Evolutionary conservation across 2,113 vertebrate species (phyloP), one percentile per base, ranked within the genome.

Genomic region (Pterophyllum scalare): DNA sequence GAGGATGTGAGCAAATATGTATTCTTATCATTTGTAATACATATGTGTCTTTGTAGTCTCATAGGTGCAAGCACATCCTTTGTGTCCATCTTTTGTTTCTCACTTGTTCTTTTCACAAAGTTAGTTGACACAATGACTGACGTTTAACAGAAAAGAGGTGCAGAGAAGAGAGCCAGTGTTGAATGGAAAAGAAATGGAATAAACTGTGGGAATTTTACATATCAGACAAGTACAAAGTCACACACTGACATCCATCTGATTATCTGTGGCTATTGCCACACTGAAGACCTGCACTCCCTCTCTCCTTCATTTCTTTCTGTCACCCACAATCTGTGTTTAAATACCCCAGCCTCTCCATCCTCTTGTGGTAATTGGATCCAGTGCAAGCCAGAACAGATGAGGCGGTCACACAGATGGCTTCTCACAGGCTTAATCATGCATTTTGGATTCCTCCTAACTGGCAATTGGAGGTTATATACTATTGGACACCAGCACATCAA

Each of bases 371-470:
- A 93, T 67, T 89, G 80, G 61, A 85, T 83, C 20, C 38, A 80
- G 38, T 12, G 7, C 2, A 1, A 77, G 13, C 4, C 58, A 17
- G 72, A 59, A 83, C 61, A 3, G 74, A 85, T 54, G 40, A 83
- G 61, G 38, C 10, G 6, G 54, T 81, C 46, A 62, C 31, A 84
- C 60, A 74, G n/a, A 70, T 22, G 72, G 59, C 76, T 85, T 79
- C 58, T 74, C 65, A 57, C 59, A 46, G 52, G 76, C 59, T 67
- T 84, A 88, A 84, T 82, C 20, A 59, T 76, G 59, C 70, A 52
- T 83, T 86, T 65, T 49, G 46, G 59, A 86, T 86, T 86, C 38
- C 14, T 78, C 46, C n/a, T 91, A 80, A 87, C 79, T 82, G 67
- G 19, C 40, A 79, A 7, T 12, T 40, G 46, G 70, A 59, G 57